Conservation (phyloP, 1,140 invertebrate genomes). For the Andricus grossulariae region DNA sequence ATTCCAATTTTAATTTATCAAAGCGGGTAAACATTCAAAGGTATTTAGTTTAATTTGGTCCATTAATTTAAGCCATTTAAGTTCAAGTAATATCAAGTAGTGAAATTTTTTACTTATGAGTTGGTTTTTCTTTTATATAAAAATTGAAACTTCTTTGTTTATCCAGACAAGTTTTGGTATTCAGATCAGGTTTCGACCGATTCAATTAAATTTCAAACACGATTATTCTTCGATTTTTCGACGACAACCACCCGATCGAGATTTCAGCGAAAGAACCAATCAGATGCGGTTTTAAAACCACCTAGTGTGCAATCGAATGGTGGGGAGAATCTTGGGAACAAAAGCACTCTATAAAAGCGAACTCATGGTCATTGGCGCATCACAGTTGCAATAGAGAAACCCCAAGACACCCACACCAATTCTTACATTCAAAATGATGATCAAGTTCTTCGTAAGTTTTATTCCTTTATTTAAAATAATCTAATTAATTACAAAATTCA, state of each 20-base stretch:
- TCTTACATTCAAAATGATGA: constrained; percentile 75
- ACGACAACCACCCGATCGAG: constrained; percentile 28
- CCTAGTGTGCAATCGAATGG: not conserved
- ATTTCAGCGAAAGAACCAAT: constrained; percentile 38
- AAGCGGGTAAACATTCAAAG: no score
- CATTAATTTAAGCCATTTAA: no score
- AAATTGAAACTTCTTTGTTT: no score
- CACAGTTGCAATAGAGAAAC: constrained; percentile 68
- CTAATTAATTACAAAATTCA: no score
- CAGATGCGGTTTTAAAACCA: constrained; percentile 49
- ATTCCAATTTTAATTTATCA: no score
- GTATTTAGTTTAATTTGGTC: no score
- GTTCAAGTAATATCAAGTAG: no score
- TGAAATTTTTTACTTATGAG: no score
- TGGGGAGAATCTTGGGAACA: constrained; percentile 33
- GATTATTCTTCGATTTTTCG: not conserved
- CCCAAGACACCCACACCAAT: constrained; percentile 52
- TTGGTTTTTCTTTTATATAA: no score
- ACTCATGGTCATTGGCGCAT: constrained; percentile 53
- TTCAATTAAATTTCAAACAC: constrained; percentile 5
- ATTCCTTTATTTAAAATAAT: constrained; percentile 38
- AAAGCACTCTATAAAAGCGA: constrained; percentile 65
- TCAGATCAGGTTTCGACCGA: constrained; percentile 19
- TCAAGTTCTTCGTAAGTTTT: constrained; percentile 78
- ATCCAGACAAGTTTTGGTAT: constrained; percentile 4